Evolutionary conservation across 2,797 vertebrate genomes (phyloP).

Genomic region (Neostethus bicornis): DNA sequence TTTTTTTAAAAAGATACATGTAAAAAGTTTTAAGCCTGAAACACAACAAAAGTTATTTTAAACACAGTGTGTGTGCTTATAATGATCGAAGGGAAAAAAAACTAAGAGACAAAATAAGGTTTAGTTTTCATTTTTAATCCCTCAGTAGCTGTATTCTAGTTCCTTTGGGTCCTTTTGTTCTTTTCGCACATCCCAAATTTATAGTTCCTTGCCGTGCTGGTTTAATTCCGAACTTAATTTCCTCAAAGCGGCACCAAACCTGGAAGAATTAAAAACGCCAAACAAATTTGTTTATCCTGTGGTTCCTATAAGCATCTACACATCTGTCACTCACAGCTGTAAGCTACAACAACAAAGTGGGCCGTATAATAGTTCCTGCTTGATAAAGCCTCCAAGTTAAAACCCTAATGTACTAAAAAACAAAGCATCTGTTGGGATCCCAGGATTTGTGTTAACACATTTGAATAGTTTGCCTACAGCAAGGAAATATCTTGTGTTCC

Average conservation of each 20-base stretch:
- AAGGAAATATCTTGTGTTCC: slow-evolving; percentile 44
- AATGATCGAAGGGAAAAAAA: neutral
- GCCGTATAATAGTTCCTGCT: slow-evolving; percentile 57
- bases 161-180: slow-evolving; percentile 2
- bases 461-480: slow-evolving; percentile 30
- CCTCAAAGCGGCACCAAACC: slow-evolving; percentile 5
- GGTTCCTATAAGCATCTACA: slow-evolving; percentile 28
- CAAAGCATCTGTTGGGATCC: slow-evolving; percentile 73
- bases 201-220: neutral
- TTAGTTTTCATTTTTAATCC: neutral
- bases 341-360: slow-evolving; percentile 60
- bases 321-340: slow-evolving; percentile 64
- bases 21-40: neutral
- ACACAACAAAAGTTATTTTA: neutral
- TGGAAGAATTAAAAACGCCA: slow-evolving; percentile 8
- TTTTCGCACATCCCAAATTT: slow-evolving; percentile 1
- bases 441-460: slow-evolving; percentile 63
- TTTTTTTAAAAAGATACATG: slow-evolving; percentile 5
- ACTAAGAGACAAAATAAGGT: neutral
- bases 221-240: slow-evolving; percentile 7
- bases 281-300: slow-evolving; percentile 8
- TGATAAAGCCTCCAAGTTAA: slow-evolving; percentile 70
- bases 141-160: neutral
- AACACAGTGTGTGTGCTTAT: neutral
- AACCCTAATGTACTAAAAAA: slow-evolving; percentile 50